phyloP scores from a whole-genome alignment of 1,140 invertebrate species.

The Diuraphis noxia region DNA sequence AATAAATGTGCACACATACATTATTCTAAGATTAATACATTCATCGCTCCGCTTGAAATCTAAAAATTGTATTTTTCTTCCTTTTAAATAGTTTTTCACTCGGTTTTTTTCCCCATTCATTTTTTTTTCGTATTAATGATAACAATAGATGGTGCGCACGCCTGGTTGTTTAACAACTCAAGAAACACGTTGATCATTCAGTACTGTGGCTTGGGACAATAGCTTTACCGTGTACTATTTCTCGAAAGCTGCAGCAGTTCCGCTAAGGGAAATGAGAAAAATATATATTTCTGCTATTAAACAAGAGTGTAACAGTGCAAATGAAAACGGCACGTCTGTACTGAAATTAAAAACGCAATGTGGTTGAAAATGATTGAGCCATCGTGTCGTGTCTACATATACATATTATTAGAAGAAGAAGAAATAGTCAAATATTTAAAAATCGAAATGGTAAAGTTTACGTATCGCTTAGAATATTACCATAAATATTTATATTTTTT shows the following conservation, averaged over 20 bases:
- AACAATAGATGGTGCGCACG: not conserved
- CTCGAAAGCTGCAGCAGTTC: not conserved
- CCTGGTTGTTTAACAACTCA: not conserved
- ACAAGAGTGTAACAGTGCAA: not conserved
- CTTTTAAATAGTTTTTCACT: not conserved
- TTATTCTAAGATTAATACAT: not conserved
- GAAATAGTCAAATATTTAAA: not conserved
- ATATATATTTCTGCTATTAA: not conserved
- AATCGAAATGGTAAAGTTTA: conserved; percentile 15
- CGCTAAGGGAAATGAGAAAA: not conserved
- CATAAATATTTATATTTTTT: conserved; percentile 10
- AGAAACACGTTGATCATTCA: conserved; percentile 34
- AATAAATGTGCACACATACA: too few relatives aligned
- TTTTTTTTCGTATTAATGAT: conserved; percentile 15
- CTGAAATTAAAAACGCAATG: conserved; percentile 21
- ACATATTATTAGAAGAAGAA: not conserved
- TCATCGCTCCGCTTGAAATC: not conserved
- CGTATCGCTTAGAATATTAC: conserved; percentile 15
- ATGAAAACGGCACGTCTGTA: not conserved
- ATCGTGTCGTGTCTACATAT: not conserved
- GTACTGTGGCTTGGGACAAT: conserved; percentile 21
- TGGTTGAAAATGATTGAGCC: conserved; percentile 4
- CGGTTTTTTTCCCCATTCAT: not conserved
- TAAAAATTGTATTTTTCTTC: not conserved
- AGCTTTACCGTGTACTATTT: not conserved